Percentiles rank a stretch among this genome's conserved stretches.
Evolutionary conservation across 2,113 vertebrate genomes (phyloP).

Genomic region (Pseudopodoces humilis): DNA sequence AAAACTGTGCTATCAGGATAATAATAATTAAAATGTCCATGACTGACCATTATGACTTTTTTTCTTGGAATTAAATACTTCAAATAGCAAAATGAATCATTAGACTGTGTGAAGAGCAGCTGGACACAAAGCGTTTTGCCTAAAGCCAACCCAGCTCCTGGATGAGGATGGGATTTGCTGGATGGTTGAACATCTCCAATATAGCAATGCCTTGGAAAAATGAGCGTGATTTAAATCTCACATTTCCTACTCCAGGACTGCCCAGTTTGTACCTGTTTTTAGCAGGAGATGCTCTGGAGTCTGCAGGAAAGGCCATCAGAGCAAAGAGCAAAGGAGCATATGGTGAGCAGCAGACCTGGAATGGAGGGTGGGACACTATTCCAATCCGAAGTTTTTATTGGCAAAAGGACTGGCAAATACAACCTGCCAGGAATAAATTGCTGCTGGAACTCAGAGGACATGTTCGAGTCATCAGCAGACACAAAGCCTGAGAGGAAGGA

Average conservation of each 20-base stretch:
- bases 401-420: not conserved
- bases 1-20: constrained; percentile 16
- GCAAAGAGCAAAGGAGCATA: not conserved
- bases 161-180: not conserved
- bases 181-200: not conserved
- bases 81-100: not conserved
- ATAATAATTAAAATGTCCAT: not conserved
- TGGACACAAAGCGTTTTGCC: not conserved
- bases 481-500: not conserved
- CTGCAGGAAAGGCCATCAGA: not conserved
- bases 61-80: not conserved
- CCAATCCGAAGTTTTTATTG: constrained; percentile 3
- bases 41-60: not conserved
- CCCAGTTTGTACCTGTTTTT: rapidly evolving
- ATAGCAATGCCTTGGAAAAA: not conserved
- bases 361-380: not conserved
- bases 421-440: constrained; percentile 43
- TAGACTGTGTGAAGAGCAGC: not conserved
- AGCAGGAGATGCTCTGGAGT: not conserved
- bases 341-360: constrained; percentile 31
- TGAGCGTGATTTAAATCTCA: rapidly evolving
- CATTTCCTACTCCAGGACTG: rapidly evolving
- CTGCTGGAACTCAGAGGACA: not conserved
- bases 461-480: not conserved
- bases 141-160: not conserved